phyloP scores from a whole-genome alignment of 2,888 invertebrate species.

The Acanthosepion esculentum region DNA sequence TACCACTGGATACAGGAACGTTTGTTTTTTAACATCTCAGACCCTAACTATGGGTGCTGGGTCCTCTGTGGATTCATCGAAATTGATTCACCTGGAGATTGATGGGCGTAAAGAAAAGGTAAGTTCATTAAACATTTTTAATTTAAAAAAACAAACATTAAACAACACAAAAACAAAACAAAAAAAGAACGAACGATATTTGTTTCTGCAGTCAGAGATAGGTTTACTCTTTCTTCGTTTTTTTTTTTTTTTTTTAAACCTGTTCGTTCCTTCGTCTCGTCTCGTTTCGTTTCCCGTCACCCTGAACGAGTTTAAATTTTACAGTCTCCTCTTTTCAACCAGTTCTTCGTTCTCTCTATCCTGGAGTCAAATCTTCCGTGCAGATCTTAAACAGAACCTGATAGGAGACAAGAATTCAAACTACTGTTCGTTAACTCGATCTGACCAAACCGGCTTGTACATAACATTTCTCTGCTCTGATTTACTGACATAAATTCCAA shows the following conservation, averaged over 20 bases:
- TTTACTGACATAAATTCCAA: not conserved
- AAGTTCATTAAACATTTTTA: not conserved
- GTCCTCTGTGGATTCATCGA: slow-evolving; percentile 34
- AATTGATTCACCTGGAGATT: slow-evolving; percentile 22
- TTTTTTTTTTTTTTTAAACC: too few relatives aligned
- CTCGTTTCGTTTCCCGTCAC: too few relatives aligned
- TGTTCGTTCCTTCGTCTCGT: too few relatives aligned
- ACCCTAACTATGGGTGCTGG: not conserved
- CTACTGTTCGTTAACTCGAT: not conserved
- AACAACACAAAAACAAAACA: not conserved
- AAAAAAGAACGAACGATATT: not conserved
- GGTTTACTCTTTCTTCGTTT: too few relatives aligned
- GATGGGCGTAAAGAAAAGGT: slow-evolving; percentile 36
- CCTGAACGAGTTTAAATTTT: too few relatives aligned
- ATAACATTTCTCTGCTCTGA: not conserved
- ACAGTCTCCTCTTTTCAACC: not conserved
- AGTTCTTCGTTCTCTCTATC: not conserved
- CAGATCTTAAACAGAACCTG: too few relatives aligned
- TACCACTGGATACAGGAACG: not conserved
- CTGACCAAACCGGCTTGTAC: slow-evolving; percentile 17
- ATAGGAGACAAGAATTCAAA: not conserved
- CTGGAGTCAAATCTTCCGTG: not conserved
- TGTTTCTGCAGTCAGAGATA: too few relatives aligned
- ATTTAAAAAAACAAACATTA: not conserved
- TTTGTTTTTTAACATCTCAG: slow-evolving; percentile 25